Conservation (phyloP, 2,797 vertebrate species). For the Oreochromis grahami region DNA sequence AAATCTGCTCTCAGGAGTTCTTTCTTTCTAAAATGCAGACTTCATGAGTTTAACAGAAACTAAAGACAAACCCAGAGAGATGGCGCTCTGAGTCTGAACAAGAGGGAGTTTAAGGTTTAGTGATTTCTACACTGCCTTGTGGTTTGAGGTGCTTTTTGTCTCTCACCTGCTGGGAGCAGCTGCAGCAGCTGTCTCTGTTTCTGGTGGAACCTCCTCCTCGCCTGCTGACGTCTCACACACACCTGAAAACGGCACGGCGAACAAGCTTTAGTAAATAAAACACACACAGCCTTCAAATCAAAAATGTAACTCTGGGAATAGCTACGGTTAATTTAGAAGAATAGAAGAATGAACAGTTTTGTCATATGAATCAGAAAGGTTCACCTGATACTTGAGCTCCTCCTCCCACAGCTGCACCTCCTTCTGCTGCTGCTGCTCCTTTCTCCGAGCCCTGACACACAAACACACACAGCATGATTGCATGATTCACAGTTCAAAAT, state of each 20-base stretch:
- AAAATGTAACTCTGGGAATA: background rate
- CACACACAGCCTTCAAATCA: background rate
- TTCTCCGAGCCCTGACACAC: slow-evolving; percentile 75
- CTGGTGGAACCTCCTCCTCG: slow-evolving; percentile 85
- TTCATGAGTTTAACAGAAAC: background rate
- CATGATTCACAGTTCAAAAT: background rate
- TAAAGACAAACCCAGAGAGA: background rate
- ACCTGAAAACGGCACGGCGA: slow-evolving; percentile 58
- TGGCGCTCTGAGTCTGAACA: background rate
- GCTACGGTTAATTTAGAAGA: background rate
- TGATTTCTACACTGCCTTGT: background rate
- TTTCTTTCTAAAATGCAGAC: background rate
- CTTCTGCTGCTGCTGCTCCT: slow-evolving; percentile 68
- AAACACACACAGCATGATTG: background rate
- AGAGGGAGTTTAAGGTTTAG: background rate
- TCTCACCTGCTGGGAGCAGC: slow-evolving; percentile 84
- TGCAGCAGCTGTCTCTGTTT: slow-evolving; percentile 84
- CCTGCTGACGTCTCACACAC: slow-evolving; percentile 83
- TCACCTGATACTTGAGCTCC: slow-evolving; percentile 74
- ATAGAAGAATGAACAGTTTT: background rate
- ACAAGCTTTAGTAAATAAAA: background rate
- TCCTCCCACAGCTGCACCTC: slow-evolving; percentile 81
- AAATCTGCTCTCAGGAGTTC: background rate
- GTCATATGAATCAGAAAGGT: background rate
- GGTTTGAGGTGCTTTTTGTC: background rate